Percentiles rank a stretch among this genome's conserved stretches.
Conservation (phyloP, 2,797 vertebrate genomes). For the Pantherophis vulpinus region DNA sequence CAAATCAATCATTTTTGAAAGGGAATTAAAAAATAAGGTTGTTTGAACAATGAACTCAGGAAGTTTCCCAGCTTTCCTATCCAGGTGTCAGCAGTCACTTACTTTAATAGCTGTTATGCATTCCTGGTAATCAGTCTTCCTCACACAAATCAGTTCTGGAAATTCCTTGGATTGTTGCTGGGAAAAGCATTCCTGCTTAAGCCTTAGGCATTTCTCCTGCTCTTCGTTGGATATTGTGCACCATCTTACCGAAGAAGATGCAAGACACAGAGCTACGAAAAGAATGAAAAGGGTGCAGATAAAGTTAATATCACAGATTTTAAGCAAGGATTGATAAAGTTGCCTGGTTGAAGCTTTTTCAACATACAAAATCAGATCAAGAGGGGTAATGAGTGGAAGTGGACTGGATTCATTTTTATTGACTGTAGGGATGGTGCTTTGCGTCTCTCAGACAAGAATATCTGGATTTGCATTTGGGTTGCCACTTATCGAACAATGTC, state of each 20-base stretch:
- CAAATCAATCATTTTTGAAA: background rate
- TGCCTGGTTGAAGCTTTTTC: background rate
- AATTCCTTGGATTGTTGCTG: background rate
- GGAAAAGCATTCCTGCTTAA: slow-evolving; percentile 53
- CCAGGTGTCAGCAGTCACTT: slow-evolving; percentile 44
- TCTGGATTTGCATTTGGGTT: background rate
- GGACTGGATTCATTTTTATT: background rate
- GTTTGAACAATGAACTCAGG: background rate
- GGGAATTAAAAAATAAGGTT: background rate
- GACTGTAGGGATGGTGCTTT: background rate
- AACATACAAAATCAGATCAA: background rate
- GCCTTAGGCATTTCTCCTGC: slow-evolving; percentile 62
- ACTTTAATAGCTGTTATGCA: slow-evolving; percentile 74
- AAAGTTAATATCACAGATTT: background rate
- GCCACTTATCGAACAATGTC: background rate
- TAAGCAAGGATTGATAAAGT: background rate
- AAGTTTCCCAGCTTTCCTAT: background rate
- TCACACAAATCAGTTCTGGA: slow-evolving; percentile 54
- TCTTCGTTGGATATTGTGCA: slow-evolving; percentile 69
- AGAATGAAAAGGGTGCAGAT: slow-evolving; percentile 7
- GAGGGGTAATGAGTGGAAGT: background rate
- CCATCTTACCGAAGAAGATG: slow-evolving; percentile 66
- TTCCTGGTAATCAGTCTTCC: slow-evolving; percentile 45
- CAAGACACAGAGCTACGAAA: slow-evolving; percentile 67
- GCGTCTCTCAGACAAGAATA: background rate